phyloP scores from a whole-genome alignment of 1,140 invertebrate genomes.

The Heliconius himera region DNA sequence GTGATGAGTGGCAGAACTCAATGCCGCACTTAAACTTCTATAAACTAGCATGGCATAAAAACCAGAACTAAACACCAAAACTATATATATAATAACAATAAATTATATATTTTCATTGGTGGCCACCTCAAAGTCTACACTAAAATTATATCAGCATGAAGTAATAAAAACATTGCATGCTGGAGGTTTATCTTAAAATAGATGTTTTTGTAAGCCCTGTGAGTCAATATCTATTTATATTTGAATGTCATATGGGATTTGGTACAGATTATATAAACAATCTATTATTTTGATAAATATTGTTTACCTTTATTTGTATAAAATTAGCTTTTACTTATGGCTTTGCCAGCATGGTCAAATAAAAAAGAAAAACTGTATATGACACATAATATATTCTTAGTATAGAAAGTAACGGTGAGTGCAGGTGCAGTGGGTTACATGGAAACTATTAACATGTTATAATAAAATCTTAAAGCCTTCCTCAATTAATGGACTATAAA shows the following conservation, averaged over 20 bases:
- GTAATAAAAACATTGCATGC: slow-evolving; percentile 19
- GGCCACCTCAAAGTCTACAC: neutral
- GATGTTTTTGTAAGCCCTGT: slow-evolving; percentile 9
- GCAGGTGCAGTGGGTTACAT: neutral
- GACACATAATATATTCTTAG: neutral
- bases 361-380: neutral
- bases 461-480: neutral
- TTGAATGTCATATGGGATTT: slow-evolving; percentile 3
- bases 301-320: neutral
- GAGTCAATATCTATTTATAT: slow-evolving; percentile 20
- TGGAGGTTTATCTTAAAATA: slow-evolving; percentile 23
- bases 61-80: neutral
- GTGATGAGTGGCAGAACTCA: neutral
- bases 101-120: neutral
- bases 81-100: neutral
- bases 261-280: neutral
- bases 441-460: neutral
- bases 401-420: neutral
- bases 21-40: too few relatives aligned
- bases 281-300: neutral
- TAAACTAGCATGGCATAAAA: neutral
- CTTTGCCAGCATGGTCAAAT: neutral
- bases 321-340: neutral
- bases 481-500: too few relatives aligned
- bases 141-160: neutral